phyloP scores from a whole-genome alignment of 2,797 vertebrate species.

The Pangasius macronema region DNA sequence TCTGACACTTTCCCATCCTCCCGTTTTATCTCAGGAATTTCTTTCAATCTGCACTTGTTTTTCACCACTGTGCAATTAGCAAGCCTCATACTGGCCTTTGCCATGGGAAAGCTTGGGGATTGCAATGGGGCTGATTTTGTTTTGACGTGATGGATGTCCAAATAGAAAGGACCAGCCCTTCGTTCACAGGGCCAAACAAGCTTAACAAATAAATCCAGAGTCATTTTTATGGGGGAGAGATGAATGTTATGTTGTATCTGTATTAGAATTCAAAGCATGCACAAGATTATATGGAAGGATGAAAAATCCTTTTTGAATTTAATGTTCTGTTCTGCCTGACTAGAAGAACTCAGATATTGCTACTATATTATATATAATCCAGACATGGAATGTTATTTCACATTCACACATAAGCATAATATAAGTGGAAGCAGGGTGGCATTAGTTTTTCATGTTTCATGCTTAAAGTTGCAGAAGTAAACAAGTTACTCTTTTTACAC shows the following conservation, averaged over 20 bases:
- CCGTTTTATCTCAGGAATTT: slow-evolving; percentile 60
- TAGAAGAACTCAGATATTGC: neutral
- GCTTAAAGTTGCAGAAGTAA: slow-evolving; percentile 4
- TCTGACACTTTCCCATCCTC: slow-evolving; percentile 14
- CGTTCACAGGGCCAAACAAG: slow-evolving; percentile 70
- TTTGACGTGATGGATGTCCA: slow-evolving; percentile 59
- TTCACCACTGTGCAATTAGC: slow-evolving; percentile 61
- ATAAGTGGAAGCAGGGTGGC: neutral
- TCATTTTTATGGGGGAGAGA: slow-evolving; percentile 48
- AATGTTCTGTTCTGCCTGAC: neutral
- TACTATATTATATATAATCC: neutral
- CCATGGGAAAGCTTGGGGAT: slow-evolving; percentile 66
- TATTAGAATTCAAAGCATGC: slow-evolving; percentile 67
- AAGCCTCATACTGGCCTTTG: slow-evolving; percentile 54
- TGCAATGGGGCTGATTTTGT: slow-evolving; percentile 58
- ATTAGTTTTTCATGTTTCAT: neutral
- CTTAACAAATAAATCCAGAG: slow-evolving; percentile 43
- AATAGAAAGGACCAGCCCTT: slow-evolving; percentile 52
- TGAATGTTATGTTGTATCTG: slow-evolving; percentile 60
- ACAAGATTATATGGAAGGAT: slow-evolving; percentile 47
- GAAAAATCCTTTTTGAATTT: neutral
- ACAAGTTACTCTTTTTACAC: slow-evolving; percentile 32
- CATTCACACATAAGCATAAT: neutral
- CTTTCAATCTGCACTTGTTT: slow-evolving; percentile 67
- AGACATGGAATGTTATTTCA: neutral